Percentiles rank a stretch among this genome's conserved stretches.
Evolutionary conservation across 2,797 vertebrate genomes (phyloP).

Genomic region (Enteromius trimaculatus): DNA sequence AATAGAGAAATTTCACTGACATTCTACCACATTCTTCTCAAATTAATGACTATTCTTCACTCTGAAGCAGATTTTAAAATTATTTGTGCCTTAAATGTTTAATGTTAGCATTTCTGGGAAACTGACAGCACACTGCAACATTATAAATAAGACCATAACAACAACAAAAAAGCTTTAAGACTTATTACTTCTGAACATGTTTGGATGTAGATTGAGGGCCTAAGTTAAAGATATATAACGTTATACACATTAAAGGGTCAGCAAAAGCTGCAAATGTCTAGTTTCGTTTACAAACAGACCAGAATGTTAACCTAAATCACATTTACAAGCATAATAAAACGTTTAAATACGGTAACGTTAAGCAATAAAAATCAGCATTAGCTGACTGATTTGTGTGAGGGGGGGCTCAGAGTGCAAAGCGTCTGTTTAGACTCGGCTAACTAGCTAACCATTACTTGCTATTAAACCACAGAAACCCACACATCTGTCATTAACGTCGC

Average conservation of each 20-base stretch:
- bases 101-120: not conserved
- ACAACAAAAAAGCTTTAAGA: not conserved
- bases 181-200: not conserved
- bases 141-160: not conserved
- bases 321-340: not conserved
- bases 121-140: not conserved
- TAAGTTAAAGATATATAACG: not conserved
- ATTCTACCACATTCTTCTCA: not conserved
- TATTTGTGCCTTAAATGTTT: not conserved
- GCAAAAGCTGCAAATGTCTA: no score
- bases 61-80: not conserved
- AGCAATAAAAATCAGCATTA: not conserved
- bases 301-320: not conserved
- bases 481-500: not conserved
- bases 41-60: not conserved
- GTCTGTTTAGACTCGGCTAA: conserved; percentile 37
- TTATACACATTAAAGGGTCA: not conserved
- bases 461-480: conserved; percentile 12
- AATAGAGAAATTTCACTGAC: not conserved
- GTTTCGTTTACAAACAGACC: not conserved
- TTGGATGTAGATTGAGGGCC: not conserved
- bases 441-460: conserved; percentile 18
- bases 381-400: not conserved
- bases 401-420: conserved; percentile 13
- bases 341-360: not conserved